These are phyloP conservation scores for Lemur catta DNA, from an alignment of 2,797 vertebrate genomes.

Conservation along the genomic window DNA sequence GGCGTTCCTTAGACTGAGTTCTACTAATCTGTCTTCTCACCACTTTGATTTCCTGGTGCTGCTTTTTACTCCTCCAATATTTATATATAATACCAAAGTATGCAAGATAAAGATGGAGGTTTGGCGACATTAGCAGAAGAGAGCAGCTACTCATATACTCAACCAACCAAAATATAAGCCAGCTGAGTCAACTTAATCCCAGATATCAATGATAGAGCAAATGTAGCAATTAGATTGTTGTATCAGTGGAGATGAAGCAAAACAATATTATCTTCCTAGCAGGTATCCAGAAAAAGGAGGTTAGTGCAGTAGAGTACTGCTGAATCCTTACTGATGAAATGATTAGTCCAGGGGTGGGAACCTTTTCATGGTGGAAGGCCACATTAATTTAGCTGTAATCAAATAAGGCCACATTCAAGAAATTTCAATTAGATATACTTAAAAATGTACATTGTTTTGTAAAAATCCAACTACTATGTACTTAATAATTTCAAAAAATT, in stretches of 20 bases:
- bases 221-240: not conserved
- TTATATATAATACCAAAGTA: conserved; percentile 2
- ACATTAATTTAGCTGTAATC: not conserved
- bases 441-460: not conserved
- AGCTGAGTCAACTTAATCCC: not conserved
- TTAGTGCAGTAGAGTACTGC: not conserved
- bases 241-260: not conserved
- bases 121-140: not conserved
- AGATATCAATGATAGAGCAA: not conserved
- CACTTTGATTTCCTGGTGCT: not conserved
- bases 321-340: not conserved
- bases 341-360: not conserved
- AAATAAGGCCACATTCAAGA: not conserved
- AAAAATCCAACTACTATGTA: not conserved
- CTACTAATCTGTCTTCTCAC: not conserved
- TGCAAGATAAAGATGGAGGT: not conserved
- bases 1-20: not conserved
- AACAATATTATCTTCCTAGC: not conserved
- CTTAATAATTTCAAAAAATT: not conserved
- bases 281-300: not conserved
- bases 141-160: not conserved
- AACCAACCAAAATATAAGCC: not conserved
- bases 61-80: not conserved
- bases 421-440: no score
- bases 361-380: not conserved